Base-by-base conservation (phyloP, 1,140 invertebrate species). In the Drosophila nebulosa region DNA sequence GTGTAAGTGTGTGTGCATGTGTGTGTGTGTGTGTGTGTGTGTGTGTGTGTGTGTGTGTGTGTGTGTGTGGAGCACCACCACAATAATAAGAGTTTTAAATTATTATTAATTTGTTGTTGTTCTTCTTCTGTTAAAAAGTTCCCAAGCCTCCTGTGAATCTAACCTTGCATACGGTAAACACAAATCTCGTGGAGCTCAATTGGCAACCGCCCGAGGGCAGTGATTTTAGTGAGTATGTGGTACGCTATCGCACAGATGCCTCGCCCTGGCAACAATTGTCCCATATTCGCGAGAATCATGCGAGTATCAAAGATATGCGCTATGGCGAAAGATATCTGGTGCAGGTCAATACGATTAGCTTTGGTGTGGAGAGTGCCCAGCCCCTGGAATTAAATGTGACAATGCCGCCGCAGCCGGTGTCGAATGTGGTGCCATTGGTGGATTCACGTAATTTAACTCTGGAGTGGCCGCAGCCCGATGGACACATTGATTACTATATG, bases 391-490 rank as follows among this genome's bases (percentile, higher is more conserved):
- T 96, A 16, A 96, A 96, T 78, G 95, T 97, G 69, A 97, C 96
- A 27, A 95, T 97, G 86, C 94, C 96, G 65, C 97, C 97, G 26
- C 97, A 97, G 92, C 94, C 96, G 2, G 96, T 97, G 3, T 93
- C 94, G 12, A 95, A 96, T 86, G 95, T 98, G 60, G 95, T 94
- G 18, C 94, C 95, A 1, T 90, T 96, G 50, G 93, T 97, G n/a
- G 97, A 97, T 90, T 96, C 97, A 0, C 95, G 95, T 14, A 98
- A 98, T 92, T 94, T 98, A 9, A 98, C 97, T 4, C 93, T 98
- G 46, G 95, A 97, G 90, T 98, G 97, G 96, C 94, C 95, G 2
- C 92, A 95, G 14, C 96, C 97, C 5, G 95, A 95, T 78, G 97
- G 97, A 14, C 94, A 96, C 67, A 96, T 98, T 6, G 97, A 98